phyloP scores from a whole-genome alignment of 1,140 invertebrate genomes.

The Caenorhabditis latens region DNA sequence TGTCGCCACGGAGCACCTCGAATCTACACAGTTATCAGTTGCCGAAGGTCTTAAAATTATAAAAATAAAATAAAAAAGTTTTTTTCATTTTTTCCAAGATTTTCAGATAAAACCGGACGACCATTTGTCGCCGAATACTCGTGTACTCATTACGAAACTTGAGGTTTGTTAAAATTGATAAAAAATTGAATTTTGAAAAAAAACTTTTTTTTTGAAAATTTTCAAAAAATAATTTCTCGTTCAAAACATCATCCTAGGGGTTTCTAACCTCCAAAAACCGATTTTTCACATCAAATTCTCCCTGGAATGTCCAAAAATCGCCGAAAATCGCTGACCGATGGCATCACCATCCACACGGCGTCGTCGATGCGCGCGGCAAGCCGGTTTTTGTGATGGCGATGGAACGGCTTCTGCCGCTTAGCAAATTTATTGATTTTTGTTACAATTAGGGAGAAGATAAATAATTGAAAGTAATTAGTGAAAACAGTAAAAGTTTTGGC shows the following conservation, averaged over 20 bases:
- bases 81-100: neutral
- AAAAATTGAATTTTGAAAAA: neutral
- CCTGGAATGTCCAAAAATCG: too few relatives aligned
- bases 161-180: neutral
- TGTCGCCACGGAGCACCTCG: constrained; percentile 17
- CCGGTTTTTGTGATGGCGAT: neutral
- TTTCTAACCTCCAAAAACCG: too few relatives aligned
- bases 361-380: neutral
- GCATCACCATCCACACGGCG: neutral
- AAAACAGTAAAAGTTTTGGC: neutral
- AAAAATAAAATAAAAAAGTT: neutral
- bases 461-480: neutral
- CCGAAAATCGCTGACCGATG: too few relatives aligned
- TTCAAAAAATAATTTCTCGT: too few relatives aligned
- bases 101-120: constrained; percentile 36
- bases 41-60: neutral
- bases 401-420: neutral
- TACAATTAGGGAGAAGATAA: too few relatives aligned
- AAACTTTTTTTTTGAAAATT: too few relatives aligned
- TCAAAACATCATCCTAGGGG: too few relatives aligned
- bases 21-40: neutral
- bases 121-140: constrained; percentile 32
- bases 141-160: constrained; percentile 36
- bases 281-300: too few relatives aligned
- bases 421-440: constrained; percentile 13